phyloP scores from a whole-genome alignment of 2,888 invertebrate genomes.

The Temnothorax ravouxi region DNA sequence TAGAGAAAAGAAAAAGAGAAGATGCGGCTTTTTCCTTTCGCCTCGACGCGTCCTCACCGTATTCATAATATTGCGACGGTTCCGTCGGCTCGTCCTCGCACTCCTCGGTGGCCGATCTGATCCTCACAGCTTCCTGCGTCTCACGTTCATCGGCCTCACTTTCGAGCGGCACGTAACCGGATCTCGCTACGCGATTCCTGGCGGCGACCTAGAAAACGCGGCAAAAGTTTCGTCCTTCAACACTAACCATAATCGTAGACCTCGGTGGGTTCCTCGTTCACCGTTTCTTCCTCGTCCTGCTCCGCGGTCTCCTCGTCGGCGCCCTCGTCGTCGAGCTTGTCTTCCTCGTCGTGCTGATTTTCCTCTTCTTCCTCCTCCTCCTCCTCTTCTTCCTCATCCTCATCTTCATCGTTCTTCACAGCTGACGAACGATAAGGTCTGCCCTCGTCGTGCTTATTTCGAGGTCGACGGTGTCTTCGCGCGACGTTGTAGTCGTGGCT shows the following conservation, averaged over 20 bases:
- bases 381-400: slow-evolving; percentile 24
- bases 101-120: slow-evolving; percentile 63
- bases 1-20: not conserved
- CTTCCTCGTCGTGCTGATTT: slow-evolving; percentile 37
- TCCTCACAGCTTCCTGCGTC: slow-evolving; percentile 51
- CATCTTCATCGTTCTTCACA: slow-evolving; percentile 4
- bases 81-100: slow-evolving; percentile 73
- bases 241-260: slow-evolving; percentile 80
- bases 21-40: slow-evolving; percentile 39
- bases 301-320: slow-evolving; percentile 61
- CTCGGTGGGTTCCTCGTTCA: slow-evolving; percentile 68
- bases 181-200: slow-evolving; percentile 58
- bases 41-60: slow-evolving; percentile 75
- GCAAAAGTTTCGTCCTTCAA: slow-evolving; percentile 58
- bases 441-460: slow-evolving; percentile 7
- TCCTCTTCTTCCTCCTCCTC: slow-evolving; percentile 53
- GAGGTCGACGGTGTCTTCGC: not conserved
- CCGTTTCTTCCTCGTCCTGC: slow-evolving; percentile 70
- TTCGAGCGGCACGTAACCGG: slow-evolving; percentile 51
- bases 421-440: slow-evolving; percentile 24
- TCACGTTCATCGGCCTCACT: slow-evolving; percentile 58
- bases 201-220: slow-evolving; percentile 70
- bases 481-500: slow-evolving; percentile 23
- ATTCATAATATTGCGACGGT: slow-evolving; percentile 75
- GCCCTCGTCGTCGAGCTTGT: slow-evolving; percentile 34